Conservation (phyloP, 2,888 invertebrate genomes). For the Hemicrepidius hirtus region DNA sequence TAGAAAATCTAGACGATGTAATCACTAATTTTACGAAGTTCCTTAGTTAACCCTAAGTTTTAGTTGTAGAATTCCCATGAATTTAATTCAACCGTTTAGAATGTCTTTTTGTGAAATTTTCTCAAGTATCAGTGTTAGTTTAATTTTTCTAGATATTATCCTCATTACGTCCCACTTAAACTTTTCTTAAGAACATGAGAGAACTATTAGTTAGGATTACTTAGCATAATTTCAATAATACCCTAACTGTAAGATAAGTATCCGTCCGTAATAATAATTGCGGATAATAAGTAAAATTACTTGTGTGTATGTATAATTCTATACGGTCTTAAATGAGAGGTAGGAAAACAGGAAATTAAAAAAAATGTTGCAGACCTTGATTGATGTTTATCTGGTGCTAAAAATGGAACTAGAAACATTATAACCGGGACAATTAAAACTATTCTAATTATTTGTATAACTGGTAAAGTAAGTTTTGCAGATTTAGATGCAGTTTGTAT, state of each 20-base stretch:
- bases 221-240: constrained; percentile 32
- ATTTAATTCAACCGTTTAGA: too few relatives aligned
- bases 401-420: constrained; percentile 21
- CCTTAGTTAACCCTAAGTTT: too few relatives aligned
- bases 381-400: constrained; percentile 17
- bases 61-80: too few relatives aligned
- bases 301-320: constrained; percentile 1
- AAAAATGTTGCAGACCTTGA: constrained; percentile 33
- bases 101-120: too few relatives aligned
- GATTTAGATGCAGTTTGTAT: too few relatives aligned
- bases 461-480: not conserved
- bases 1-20: too few relatives aligned
- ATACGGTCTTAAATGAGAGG: constrained; percentile 7
- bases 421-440: constrained; percentile 13
- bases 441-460: constrained; percentile 3
- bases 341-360: constrained; percentile 32
- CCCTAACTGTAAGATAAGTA: constrained; percentile 32
- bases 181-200: not conserved
- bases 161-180: not conserved
- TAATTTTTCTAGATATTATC: not conserved
- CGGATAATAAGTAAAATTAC: constrained; percentile 26
- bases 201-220: constrained; percentile 12
- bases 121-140: too few relatives aligned
- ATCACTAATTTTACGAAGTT: too few relatives aligned
- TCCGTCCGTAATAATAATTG: constrained; percentile 33